Conservation (phyloP, 1,140 invertebrate genomes). For the Diorhabda carinulata region DNA sequence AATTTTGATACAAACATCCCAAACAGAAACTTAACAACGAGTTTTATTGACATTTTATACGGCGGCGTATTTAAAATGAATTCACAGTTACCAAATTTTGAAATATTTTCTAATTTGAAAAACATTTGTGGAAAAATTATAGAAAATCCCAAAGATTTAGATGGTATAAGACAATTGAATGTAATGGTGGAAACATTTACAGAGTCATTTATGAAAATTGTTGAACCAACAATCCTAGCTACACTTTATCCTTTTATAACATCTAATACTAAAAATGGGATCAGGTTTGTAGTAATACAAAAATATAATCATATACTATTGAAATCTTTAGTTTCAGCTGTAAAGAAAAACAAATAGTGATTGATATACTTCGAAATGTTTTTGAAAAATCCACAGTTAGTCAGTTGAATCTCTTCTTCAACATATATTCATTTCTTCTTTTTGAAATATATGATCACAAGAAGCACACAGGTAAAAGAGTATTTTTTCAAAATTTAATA, state of each 20-base stretch:
- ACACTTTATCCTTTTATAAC: conserved; percentile 27
- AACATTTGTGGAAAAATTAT: conserved; percentile 17
- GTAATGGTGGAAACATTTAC: conserved; percentile 2
- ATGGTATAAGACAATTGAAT: conserved; percentile 17
- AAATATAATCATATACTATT: background rate
- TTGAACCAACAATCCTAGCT: conserved; percentile 17
- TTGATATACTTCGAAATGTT: conserved; percentile 32
- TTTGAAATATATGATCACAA: conserved; percentile 38
- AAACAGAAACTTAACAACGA: too few relatives aligned
- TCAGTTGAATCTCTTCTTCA: conserved; percentile 34
- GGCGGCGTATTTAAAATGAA: conserved; percentile 20
- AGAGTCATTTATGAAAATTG: conserved; percentile 18
- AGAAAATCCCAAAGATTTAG: conserved; percentile 21
- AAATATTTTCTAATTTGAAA: conserved; percentile 17
- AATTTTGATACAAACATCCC: too few relatives aligned
- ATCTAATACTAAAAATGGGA: conserved; percentile 17
- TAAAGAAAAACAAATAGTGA: conserved; percentile 27
- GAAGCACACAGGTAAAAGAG: conserved; percentile 26
- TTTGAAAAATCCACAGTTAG: conserved; percentile 33
- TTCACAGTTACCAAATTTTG: conserved; percentile 14
- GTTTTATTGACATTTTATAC: conserved; percentile 6
- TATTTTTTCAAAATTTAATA: background rate
- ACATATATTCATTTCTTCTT: conserved; percentile 42
- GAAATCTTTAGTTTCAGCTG: conserved; percentile 26
- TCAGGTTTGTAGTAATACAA: conserved; percentile 18